phyloP scores from a whole-genome alignment of 2,888 invertebrate genomes.

The Habrosyne pyritoides region DNA sequence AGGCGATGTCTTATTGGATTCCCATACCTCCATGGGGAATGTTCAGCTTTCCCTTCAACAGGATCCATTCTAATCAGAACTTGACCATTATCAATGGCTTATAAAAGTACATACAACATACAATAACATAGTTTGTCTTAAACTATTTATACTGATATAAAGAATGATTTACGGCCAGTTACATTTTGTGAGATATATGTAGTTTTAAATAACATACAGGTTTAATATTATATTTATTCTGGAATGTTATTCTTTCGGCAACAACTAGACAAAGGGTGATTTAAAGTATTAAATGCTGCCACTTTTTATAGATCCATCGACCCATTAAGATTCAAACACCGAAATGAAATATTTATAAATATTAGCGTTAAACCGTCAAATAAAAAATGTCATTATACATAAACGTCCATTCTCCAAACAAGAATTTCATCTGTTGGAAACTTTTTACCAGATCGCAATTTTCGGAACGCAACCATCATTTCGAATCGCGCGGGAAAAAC shows the following conservation, averaged over 20 bases:
- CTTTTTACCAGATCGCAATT: constrained; percentile 62
- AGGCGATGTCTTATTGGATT: background rate
- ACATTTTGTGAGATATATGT: too few species aligned
- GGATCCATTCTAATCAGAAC: too few species aligned
- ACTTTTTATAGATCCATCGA: background rate
- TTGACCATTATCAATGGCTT: too few species aligned
- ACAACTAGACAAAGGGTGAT: background rate
- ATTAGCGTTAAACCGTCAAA: constrained; percentile 36
- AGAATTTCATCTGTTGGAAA: constrained; percentile 64
- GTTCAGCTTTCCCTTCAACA: too few species aligned
- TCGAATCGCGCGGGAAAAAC: constrained; percentile 68
- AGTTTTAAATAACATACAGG: too few species aligned
- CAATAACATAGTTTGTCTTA: too few species aligned
- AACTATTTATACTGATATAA: too few species aligned
- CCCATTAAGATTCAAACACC: constrained; percentile 29
- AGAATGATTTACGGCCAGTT: too few species aligned
- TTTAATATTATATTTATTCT: too few species aligned
- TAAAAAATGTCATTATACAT: constrained; percentile 63
- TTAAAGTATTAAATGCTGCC: background rate
- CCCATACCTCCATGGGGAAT: background rate
- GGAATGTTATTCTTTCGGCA: background rate
- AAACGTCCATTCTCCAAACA: constrained; percentile 66
- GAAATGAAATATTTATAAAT: constrained; percentile 48
- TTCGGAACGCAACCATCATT: constrained; percentile 69
- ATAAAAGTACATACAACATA: too few species aligned